A percentile compares a stretch with the other conserved stretches of the same genome.
Evolutionary conservation across 2,113 vertebrate genomes (phyloP).

Genomic region (Pterocles burchelli): DNA sequence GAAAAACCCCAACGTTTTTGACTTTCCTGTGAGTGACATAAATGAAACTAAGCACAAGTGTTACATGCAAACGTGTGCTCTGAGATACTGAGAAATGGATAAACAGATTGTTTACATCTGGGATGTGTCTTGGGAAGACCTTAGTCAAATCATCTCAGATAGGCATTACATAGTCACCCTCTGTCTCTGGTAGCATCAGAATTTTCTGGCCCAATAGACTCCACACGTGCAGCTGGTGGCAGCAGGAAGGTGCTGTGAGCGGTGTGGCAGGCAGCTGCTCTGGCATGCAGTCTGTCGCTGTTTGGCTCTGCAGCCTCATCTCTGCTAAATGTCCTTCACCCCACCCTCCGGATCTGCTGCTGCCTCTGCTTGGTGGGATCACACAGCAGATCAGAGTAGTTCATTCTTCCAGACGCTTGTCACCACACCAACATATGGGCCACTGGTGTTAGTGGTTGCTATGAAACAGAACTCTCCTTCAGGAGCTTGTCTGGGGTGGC

Average conservation of each 20-base stretch:
- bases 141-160: neutral
- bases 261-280: neutral
- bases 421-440: rapidly evolving
- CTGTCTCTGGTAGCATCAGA: neutral
- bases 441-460: neutral
- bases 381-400: neutral
- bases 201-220: neutral
- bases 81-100: neutral
- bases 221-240: neutral
- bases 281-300: neutral
- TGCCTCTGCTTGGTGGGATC: neutral
- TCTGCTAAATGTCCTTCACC: neutral
- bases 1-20: neutral
- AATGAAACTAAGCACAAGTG: neutral
- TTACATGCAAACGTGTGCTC: neutral
- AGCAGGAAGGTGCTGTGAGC: rapidly evolving
- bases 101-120: neutral
- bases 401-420: neutral
- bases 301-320: neutral
- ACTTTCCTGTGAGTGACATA: neutral
- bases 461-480: neutral
- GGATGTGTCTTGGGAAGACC: neutral
- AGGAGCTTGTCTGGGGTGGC: neutral
- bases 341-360: neutral
- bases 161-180: neutral